A percentile compares a stretch with the other conserved stretches of the same genome.
These are phyloP conservation scores for Lochmaea crataegi DNA, from an alignment of 2,888 invertebrate species.

Conservation along the genomic window DNA sequence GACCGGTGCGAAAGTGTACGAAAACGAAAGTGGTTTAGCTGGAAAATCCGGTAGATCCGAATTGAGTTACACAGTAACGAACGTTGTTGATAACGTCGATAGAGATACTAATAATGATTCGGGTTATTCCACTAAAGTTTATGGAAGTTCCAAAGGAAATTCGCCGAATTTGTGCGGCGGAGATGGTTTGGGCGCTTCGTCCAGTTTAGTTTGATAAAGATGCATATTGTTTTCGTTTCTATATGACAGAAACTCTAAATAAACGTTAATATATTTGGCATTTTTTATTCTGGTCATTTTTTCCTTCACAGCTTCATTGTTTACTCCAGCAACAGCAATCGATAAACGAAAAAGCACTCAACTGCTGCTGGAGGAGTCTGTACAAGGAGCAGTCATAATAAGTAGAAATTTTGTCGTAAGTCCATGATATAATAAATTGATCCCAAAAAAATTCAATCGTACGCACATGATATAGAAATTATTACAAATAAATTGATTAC, in stretches of 20 bases:
- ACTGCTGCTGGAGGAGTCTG: no score
- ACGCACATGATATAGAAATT: no score
- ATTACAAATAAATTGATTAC: no score
- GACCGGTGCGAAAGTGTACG: conserved; percentile 52
- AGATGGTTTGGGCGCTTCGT: conserved; percentile 70
- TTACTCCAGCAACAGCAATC: no score
- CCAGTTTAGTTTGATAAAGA: conserved; percentile 70
- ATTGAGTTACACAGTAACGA: conserved; percentile 30
- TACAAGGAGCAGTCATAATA: no score
- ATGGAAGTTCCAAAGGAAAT: conserved; percentile 81
- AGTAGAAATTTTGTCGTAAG: no score
- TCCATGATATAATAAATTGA: no score
- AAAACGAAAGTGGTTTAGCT: conserved; percentile 21
- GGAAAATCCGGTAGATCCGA: conserved; percentile 26
- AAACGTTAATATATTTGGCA: conserved; percentile 33
- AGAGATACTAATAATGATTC: conserved; percentile 84
- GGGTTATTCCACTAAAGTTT: conserved; percentile 86
- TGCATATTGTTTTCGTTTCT: conserved; percentile 33
- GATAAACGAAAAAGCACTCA: no score
- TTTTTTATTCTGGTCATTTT: not conserved
- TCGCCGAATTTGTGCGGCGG: conserved; percentile 78
- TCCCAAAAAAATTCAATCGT: no score
- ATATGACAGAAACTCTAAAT: conserved; percentile 24
- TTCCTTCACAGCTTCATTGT: not conserved
- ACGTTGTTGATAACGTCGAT: conserved; percentile 64